These are phyloP conservation scores for Solea solea DNA, from an alignment of 2,113 vertebrate genomes.

Conservation along the genomic window DNA sequence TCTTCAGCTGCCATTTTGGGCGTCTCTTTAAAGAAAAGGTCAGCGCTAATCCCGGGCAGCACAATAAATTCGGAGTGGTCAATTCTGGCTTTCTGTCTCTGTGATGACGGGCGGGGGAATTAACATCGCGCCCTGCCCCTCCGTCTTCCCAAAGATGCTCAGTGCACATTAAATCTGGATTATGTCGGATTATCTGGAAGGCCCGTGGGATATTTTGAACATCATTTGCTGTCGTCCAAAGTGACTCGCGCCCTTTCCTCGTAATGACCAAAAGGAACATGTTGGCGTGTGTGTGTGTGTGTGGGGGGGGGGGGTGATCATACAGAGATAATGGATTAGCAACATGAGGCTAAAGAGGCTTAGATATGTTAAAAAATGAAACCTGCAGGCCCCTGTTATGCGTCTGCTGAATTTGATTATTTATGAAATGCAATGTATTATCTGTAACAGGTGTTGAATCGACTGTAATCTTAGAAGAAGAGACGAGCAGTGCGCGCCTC, in stretches of 20 bases:
- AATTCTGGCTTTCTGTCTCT: conserved; percentile 25
- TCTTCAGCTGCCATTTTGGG: not conserved
- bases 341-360: conserved; percentile 3
- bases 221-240: conserved; percentile 19
- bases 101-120: conserved; percentile 1
- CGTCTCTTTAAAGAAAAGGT: conserved; percentile 39
- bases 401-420: conserved; percentile 35
- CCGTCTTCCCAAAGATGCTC: conserved; percentile 27
- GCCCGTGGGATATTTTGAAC: conserved; percentile 23
- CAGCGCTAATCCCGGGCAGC: conserved; percentile 47
- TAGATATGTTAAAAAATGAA: conserved; percentile 3
- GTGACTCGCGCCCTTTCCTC: conserved; percentile 8
- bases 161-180: conserved; percentile 46
- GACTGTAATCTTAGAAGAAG: conserved; percentile 31
- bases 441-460: conserved; percentile 38
- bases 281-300: not conserved
- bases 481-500: conserved; percentile 22
- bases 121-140: conserved; percentile 26
- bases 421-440: conserved; percentile 27
- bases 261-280: conserved; percentile 13
- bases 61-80: conserved; percentile 29
- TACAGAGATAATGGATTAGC: conserved; percentile 6
- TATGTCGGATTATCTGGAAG: conserved; percentile 46
- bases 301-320: not conserved
- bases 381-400: not conserved